phyloP scores from a whole-genome alignment of 2,113 vertebrate genomes.

The Marmota flaviventris region DNA sequence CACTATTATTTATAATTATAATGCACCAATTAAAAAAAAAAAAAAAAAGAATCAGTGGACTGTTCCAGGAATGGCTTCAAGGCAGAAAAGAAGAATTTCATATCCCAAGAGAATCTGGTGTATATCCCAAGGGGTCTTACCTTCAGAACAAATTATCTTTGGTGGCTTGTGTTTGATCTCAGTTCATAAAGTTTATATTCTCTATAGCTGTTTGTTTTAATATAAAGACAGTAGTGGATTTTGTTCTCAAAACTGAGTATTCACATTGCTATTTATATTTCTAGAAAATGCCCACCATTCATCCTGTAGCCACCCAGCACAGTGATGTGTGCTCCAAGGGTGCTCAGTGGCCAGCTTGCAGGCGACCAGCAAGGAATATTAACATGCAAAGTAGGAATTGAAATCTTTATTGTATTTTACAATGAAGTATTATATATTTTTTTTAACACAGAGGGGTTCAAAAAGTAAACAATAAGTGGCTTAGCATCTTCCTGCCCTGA shows the following conservation, averaged over 20 bases:
- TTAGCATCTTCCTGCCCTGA: background rate
- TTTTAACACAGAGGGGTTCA: conserved; percentile 32
- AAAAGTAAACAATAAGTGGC: background rate
- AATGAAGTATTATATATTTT: background rate
- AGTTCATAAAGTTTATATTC: background rate
- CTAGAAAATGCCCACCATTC: background rate
- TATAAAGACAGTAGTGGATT: background rate
- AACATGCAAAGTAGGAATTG: background rate
- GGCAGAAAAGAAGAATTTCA: background rate
- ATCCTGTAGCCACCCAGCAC: background rate
- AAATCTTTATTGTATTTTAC: conserved; percentile 6
- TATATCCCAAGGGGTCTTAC: background rate
- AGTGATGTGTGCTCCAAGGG: background rate
- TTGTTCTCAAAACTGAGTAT: conserved; percentile 13
- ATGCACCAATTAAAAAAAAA: too few relatives aligned
- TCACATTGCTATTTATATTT: background rate
- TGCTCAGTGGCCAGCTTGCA: background rate
- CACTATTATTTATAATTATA: too few relatives aligned
- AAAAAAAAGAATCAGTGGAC: background rate
- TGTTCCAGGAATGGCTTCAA: background rate
- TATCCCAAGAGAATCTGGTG: background rate
- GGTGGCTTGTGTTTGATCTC: background rate
- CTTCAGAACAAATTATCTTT: background rate
- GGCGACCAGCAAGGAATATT: background rate
- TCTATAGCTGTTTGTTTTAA: background rate